Conservation (phyloP, 2,888 invertebrate species). For the Cenopis cana region DNA sequence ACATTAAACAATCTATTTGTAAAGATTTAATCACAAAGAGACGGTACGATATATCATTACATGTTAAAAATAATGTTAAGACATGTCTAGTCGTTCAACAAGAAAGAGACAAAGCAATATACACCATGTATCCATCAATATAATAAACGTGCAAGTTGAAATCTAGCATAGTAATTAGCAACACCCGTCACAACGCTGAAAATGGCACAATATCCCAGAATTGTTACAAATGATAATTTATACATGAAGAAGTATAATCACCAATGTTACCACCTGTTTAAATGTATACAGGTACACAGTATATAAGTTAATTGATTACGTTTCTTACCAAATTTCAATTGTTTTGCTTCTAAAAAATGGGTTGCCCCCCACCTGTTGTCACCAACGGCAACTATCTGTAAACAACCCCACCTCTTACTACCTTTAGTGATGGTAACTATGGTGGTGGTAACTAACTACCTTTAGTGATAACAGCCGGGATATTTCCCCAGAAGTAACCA, state of each 20-base stretch:
- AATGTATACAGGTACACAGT: conserved; percentile 47
- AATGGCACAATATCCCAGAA: conserved; percentile 74
- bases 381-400: no score
- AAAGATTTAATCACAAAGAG: conserved; percentile 42
- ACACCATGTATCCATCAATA: conserved; percentile 32
- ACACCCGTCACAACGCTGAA: conserved; percentile 62
- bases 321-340: conserved; percentile 56
- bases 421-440: no score
- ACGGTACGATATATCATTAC: conserved; percentile 21
- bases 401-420: no score
- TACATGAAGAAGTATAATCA: conserved; percentile 54
- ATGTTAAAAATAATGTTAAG: conserved; percentile 27
- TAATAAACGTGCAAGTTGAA: conserved; percentile 37
- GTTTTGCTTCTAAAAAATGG: conserved; percentile 47
- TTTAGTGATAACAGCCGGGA: no score
- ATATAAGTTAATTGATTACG: conserved; percentile 49
- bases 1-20: conserved; percentile 33
- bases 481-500: no score
- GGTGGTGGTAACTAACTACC: no score
- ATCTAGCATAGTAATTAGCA: conserved; percentile 46
- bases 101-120: conserved; percentile 36
- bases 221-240: conserved; percentile 50
- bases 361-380: no score
- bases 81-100: conserved; percentile 26
- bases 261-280: conserved; percentile 50